Percentiles rank a stretch among this genome's conserved stretches.
Conservation (phyloP, 2,113 vertebrate genomes). For the Coracopsis vasa region DNA sequence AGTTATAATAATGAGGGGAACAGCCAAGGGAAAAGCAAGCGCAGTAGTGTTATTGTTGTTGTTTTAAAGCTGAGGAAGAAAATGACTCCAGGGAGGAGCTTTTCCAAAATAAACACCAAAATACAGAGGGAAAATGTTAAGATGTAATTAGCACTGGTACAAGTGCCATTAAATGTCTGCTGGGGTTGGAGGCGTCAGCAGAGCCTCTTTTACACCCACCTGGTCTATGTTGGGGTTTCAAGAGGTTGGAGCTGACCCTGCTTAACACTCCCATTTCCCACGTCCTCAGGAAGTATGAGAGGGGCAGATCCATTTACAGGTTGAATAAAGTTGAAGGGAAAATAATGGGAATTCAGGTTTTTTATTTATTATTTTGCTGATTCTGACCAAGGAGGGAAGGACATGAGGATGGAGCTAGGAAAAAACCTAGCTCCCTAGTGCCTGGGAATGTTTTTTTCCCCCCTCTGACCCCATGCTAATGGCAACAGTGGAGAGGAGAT, state of each 20-base stretch:
- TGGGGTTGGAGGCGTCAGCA: not conserved
- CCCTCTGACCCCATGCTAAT: not conserved
- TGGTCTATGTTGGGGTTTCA: not conserved
- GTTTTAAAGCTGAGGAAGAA: constrained; percentile 57
- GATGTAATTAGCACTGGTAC: constrained; percentile 44
- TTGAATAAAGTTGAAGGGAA: not conserved
- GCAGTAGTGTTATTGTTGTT: constrained; percentile 23
- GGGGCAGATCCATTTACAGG: not conserved
- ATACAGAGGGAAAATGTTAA: constrained; percentile 57
- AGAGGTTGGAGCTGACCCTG: not conserved
- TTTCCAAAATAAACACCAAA: constrained; percentile 65
- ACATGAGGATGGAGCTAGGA: not conserved
- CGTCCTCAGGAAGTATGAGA: not conserved
- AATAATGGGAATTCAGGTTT: not conserved
- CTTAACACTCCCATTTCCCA: not conserved
- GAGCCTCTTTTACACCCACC: not conserved
- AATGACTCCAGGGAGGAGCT: constrained; percentile 53
- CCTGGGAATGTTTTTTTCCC: not conserved
- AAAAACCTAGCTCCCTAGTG: not conserved
- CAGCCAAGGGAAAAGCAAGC: constrained; percentile 48
- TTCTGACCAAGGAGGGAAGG: not conserved
- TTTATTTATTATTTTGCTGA: not conserved
- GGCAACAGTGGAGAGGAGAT: not conserved
- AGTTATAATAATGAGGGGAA: constrained; percentile 50
- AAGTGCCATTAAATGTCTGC: constrained; percentile 8